A percentile compares a stretch with the other conserved stretches of the same genome.
Conservation (phyloP, 2,113 vertebrate genomes). For the Syngnathus floridae region DNA sequence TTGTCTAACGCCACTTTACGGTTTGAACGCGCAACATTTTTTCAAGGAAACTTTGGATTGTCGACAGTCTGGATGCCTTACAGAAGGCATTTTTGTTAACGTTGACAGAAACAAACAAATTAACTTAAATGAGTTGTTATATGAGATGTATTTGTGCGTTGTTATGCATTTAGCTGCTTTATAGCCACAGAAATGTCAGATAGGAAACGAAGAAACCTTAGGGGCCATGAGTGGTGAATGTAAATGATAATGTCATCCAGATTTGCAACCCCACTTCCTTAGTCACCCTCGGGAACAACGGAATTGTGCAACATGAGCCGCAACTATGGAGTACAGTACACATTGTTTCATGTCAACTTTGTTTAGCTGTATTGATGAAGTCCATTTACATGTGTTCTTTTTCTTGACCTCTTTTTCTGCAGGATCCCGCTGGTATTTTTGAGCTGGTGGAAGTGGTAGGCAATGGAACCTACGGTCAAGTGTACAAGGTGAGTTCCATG, state of each 20-base stretch:
- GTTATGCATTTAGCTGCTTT: background rate
- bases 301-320: constrained; percentile 20
- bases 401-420: background rate
- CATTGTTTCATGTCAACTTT: background rate
- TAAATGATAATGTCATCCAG: constrained; percentile 13
- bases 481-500: constrained; percentile 70
- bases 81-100: background rate
- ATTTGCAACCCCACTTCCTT: constrained; percentile 20
- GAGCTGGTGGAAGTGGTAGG: constrained; percentile 86
- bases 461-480: constrained; percentile 73
- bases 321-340: background rate
- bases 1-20: constrained; percentile 18
- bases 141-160: background rate
- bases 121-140: background rate
- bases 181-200: background rate
- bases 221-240: background rate
- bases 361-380: background rate
- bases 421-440: constrained; percentile 93
- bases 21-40: constrained; percentile 28
- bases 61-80: background rate
- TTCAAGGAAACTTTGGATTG: background rate
- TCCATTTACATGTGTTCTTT: background rate
- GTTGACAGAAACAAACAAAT: background rate
- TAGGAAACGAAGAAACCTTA: background rate
- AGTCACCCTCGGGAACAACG: constrained; percentile 9